Conservation (phyloP, 2,797 vertebrate genomes). For the Knipowitschia caucasica region DNA sequence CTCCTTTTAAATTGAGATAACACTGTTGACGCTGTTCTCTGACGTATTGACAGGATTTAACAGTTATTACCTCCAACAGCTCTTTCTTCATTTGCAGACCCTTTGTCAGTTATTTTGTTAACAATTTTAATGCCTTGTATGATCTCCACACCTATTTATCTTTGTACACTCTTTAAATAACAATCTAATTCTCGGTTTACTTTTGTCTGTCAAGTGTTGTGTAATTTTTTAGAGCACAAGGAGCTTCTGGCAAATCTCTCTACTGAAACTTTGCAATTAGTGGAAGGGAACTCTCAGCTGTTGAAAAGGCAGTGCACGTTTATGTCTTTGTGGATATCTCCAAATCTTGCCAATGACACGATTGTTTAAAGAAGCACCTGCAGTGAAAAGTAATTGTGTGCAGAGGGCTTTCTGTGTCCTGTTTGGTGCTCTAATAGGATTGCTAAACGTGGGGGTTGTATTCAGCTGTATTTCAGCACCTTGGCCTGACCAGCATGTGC, state of each 20-base stretch:
- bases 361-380: conserved; percentile 18
- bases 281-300: conserved; percentile 1
- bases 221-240: background rate
- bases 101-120: conserved; percentile 69
- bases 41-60: conserved; percentile 77
- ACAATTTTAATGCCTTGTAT: conserved; percentile 17
- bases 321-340: conserved; percentile 28
- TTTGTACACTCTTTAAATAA: background rate
- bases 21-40: conserved; percentile 56
- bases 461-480: conserved; percentile 37
- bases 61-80: conserved; percentile 73
- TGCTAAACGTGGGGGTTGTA: conserved; percentile 36
- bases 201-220: background rate
- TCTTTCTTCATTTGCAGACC: conserved; percentile 82
- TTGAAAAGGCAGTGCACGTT: background rate
- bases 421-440: conserved; percentile 32
- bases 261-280: conserved; percentile 9
- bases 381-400: conserved; percentile 8
- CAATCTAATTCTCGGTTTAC: background rate
- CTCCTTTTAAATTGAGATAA: conserved; percentile 25
- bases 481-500: conserved; percentile 52
- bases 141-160: background rate
- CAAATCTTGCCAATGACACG: conserved; percentile 21
- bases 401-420: conserved; percentile 22
- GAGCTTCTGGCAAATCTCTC: conserved; percentile 4